A percentile compares a stretch with the other conserved stretches of the same genome.
Conservation (phyloP, 2,888 invertebrate species). For the Anoplius nigerrimus region DNA sequence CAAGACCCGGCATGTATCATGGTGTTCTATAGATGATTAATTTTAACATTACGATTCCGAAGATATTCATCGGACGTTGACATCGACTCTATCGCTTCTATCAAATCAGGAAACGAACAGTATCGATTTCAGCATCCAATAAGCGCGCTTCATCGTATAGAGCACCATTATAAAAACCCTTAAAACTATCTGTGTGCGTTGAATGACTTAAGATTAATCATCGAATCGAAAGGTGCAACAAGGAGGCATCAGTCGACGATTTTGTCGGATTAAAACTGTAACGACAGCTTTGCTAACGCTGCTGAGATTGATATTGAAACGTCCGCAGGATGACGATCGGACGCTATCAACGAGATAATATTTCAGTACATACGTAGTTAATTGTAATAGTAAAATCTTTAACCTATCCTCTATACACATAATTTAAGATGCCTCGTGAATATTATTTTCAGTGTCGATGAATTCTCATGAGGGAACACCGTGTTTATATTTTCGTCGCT, state of each 20-base stretch:
- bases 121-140: not conserved
- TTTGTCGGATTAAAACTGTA: not conserved
- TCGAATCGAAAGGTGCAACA: conserved; percentile 39
- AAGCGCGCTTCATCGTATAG: conserved; percentile 38
- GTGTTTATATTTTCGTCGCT: no score
- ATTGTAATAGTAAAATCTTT: not conserved
- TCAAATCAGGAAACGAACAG: no score
- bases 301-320: no score
- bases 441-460: no score
- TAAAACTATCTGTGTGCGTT: conserved; percentile 69
- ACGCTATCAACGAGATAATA: not conserved
- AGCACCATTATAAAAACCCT: conserved; percentile 69
- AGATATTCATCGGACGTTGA: no score
- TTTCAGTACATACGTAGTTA: not conserved
- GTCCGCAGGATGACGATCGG: not conserved
- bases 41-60: conserved; percentile 1
- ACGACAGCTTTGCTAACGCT: no score
- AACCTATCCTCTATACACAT: conserved; percentile 1
- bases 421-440: no score
- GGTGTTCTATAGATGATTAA: conserved; percentile 52
- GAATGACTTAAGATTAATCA: conserved; percentile 65
- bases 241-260: conserved; percentile 22
- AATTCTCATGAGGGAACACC: no score
- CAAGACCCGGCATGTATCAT: conserved; percentile 60
- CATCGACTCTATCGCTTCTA: no score